Evolutionary conservation across 2,888 invertebrate genomes (phyloP), one percentile per base, ranked within the genome.

Genomic region (Mamestra brassicae): DNA sequence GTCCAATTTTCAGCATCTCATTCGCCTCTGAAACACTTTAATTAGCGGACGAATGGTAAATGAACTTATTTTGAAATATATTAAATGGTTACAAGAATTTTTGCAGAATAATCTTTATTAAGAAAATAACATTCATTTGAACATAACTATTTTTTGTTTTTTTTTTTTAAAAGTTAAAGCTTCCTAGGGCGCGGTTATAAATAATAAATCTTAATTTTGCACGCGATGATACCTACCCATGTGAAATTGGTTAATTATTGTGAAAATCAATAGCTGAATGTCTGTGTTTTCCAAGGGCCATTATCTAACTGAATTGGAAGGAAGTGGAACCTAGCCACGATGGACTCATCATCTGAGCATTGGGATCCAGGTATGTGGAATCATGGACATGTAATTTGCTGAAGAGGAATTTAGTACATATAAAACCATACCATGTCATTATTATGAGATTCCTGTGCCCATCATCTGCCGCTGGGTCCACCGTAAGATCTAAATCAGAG

Each of bases 351-450:
- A 57, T 85, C 93, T 78, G 95, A 95, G 83, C 94, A 92, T 84
- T 96, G 96, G 96, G 96, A 96, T 81, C 96, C 96, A 89, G 94
- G 96, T 95, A 89, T 74, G 92, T 89, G 13, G 6, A 50, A 17
- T 52, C 57, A 1, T 79, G 60, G 66, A 70, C 7, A 36, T 62
- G 36, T 78, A 55, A 57, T 38, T 26, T 10, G 63, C 26, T 65
- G n/a, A 50, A 36, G 11, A 11, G 1, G n/a, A 38, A 26, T 50
- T n/a, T 55, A 50, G 11, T n/a, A 42, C 6, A 0, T 47, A 54
- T 7, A 55, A 55, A 26, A n/a, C 17, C 17, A 50, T 26, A 67
- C 34, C 13, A 38, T 68, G 38, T 10, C 11, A 36, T n/a, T 7
- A 26, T 34, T 26, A 15, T 50, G 15, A 11, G 11, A 7, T 47